Evolutionary conservation across 2,797 vertebrate species (phyloP).

Genomic region (Alectoris magna): DNA sequence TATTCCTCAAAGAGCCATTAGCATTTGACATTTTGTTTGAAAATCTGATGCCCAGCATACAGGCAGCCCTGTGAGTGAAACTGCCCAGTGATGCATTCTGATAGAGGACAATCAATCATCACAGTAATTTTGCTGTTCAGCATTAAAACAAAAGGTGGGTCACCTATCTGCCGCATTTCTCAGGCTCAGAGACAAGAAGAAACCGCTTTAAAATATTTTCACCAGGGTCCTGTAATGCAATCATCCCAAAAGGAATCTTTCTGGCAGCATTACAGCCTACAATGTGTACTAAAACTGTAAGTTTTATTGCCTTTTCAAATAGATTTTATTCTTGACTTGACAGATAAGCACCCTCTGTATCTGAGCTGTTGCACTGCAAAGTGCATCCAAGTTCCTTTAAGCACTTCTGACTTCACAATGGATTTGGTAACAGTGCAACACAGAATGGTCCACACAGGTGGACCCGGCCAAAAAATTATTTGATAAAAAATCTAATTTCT

Average conservation of each 20-base stretch:
- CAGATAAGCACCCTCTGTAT: not conserved
- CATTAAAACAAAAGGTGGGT: not conserved
- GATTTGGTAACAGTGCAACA: conserved; percentile 8
- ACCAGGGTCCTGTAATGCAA: not conserved
- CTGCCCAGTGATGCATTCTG: not conserved
- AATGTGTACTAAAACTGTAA: not conserved
- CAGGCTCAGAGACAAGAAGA: not conserved
- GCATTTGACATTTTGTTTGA: not conserved
- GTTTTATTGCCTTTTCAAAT: conserved; percentile 21
- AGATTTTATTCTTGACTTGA: conserved; percentile 19
- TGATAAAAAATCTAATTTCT: conserved; percentile 32
- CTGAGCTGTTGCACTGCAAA: not conserved
- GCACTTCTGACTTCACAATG: conserved; percentile 34
- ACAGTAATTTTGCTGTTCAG: conserved; percentile 4
- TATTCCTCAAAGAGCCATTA: conserved; percentile 3
- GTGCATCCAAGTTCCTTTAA: conserved; percentile 41
- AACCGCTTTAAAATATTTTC: not conserved
- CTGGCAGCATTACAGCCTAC: not conserved
- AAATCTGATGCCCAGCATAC: not conserved
- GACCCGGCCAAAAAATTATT: conserved; percentile 14
- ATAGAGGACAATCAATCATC: not conserved
- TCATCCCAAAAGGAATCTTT: conserved; percentile 4
- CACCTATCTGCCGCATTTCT: not conserved
- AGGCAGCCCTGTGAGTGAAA: not conserved
- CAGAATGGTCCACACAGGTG: not conserved